Conservation (phyloP, 2,797 vertebrate species). For the Pseudochromis fuscus region DNA sequence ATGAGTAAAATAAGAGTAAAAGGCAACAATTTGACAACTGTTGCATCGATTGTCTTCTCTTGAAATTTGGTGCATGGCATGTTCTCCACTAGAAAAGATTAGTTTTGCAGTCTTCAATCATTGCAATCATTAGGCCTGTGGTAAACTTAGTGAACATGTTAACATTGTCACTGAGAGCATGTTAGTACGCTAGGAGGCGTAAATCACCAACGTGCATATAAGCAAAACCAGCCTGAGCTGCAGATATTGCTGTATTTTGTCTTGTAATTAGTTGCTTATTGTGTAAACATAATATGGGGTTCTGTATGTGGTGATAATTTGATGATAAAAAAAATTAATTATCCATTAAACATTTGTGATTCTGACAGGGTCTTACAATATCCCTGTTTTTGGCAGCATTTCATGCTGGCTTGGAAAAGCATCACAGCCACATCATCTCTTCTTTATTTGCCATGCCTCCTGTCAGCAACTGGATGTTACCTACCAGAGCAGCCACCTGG, state of each 20-base stretch:
- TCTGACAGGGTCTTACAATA: too few relatives aligned
- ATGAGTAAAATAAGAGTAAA: too few relatives aligned
- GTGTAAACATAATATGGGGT: not conserved
- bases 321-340: not conserved
- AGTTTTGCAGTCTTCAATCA: too few relatives aligned
- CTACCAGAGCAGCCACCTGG: conserved; percentile 72
- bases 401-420: conserved; percentile 55
- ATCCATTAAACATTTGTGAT: too few relatives aligned
- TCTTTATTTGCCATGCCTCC: conserved; percentile 68
- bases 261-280: not conserved
- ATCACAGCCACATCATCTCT: conserved; percentile 57
- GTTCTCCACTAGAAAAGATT: too few relatives aligned
- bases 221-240: not conserved
- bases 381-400: conserved; percentile 16
- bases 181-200: not conserved
- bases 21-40: too few relatives aligned
- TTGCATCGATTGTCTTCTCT: too few relatives aligned
- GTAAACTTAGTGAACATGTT: not conserved
- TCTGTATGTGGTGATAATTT: not conserved
- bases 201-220: not conserved
- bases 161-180: not conserved
- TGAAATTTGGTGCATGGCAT: too few relatives aligned
- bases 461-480: conserved; percentile 74
- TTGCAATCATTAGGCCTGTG: not conserved
- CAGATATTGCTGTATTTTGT: too few relatives aligned